Conservation (phyloP, 1,140 invertebrate species). For the Brachionus calyciflorus region DNA sequence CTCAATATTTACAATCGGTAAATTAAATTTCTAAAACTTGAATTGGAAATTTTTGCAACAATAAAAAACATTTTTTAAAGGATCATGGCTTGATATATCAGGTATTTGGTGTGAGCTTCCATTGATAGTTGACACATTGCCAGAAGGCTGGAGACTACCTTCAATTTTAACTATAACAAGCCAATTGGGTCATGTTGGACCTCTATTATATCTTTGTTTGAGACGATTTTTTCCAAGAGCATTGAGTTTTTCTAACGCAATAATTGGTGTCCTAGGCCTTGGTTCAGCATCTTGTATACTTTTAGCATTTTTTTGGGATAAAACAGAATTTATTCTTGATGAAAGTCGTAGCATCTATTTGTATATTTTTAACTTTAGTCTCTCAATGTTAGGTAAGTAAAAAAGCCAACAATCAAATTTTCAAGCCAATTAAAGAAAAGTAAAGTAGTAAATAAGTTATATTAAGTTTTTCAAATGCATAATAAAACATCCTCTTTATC, state of each 20-base stretch:
- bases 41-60: not conserved
- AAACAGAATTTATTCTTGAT: conserved; percentile 65
- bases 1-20: conserved; percentile 8
- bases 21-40: not conserved
- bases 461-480: too few relatives aligned
- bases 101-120: conserved; percentile 73
- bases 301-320: conserved; percentile 73
- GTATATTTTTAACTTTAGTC: conserved; percentile 9
- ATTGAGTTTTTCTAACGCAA: not conserved
- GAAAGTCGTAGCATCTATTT: not conserved
- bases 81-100: conserved; percentile 78
- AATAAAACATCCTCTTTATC: too few relatives aligned
- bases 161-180: conserved; percentile 73
- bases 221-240: conserved; percentile 55
- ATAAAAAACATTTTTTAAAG: too few relatives aligned
- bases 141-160: conserved; percentile 82
- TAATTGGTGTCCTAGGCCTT: too few relatives aligned
- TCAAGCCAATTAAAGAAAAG: too few relatives aligned
- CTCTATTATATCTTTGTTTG: conserved; percentile 67
- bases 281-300: conserved; percentile 62
- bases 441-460: too few relatives aligned
- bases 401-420: too few relatives aligned
- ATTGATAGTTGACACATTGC: conserved; percentile 71
- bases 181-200: conserved; percentile 79
- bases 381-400: not conserved